phyloP scores from a whole-genome alignment of 2,888 invertebrate genomes.

The Adineta ricciae region DNA sequence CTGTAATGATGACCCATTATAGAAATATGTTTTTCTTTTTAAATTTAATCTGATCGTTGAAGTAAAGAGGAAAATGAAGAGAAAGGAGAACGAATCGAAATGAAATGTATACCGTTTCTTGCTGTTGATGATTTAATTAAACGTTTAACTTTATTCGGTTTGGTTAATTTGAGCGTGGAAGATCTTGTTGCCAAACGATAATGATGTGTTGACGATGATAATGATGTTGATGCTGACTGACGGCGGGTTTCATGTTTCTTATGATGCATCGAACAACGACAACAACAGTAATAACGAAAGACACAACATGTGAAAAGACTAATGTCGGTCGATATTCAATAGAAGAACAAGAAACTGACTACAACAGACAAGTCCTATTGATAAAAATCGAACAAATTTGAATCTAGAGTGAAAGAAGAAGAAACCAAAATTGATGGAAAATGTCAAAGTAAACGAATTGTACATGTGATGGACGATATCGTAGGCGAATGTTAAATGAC shows the following conservation, averaged over 20 bases:
- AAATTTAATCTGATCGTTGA: neutral
- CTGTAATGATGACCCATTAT: neutral
- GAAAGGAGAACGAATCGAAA: neutral
- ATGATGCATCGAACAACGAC: slow-evolving; percentile 9
- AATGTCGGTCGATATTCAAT: neutral
- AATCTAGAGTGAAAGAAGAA: neutral
- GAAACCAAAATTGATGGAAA: neutral
- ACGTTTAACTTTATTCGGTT: neutral
- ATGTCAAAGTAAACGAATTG: neutral
- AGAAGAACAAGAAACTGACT: neutral
- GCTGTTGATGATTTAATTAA: neutral
- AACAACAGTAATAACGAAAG: neutral
- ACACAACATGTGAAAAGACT: neutral
- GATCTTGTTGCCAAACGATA: slow-evolving; percentile 9
- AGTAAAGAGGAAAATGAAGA: neutral
- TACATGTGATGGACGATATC: neutral
- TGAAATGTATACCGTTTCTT: neutral
- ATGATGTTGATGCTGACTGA: neutral
- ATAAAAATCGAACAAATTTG: neutral
- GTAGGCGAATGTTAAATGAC: neutral
- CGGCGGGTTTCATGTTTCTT: neutral
- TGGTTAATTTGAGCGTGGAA: neutral
- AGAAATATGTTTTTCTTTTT: neutral
- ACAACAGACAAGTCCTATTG: neutral
- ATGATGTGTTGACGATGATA: neutral